Percentiles rank a stretch among this genome's conserved stretches.
phyloP scores from a whole-genome alignment of 64 coral and sea anemone species.

The Dendrophyllia cribrosa region DNA sequence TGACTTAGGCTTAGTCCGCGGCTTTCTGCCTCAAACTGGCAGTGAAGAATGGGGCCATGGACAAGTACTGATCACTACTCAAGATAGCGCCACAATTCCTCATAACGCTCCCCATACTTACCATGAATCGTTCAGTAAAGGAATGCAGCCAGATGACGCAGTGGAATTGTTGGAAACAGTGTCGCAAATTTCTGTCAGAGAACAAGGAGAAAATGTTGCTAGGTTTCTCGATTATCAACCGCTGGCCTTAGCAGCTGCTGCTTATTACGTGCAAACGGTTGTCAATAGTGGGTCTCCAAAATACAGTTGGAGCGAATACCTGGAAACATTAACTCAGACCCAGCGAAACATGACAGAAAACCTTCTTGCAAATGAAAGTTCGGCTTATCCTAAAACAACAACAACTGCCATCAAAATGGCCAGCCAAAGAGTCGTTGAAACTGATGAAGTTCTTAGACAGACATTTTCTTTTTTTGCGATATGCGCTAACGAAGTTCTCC shows the following conservation, averaged over 20 bases:
- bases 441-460: constrained; percentile 11
- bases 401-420: constrained; percentile 49
- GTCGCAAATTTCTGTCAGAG: neutral
- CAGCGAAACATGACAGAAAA: constrained; percentile 37
- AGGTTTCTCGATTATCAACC: constrained; percentile 1
- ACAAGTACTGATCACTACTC: constrained; percentile 14
- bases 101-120: neutral
- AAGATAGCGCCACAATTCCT: neutral
- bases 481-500: constrained; percentile 23
- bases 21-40: neutral
- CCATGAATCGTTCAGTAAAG: constrained; percentile 11
- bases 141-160: constrained; percentile 12
- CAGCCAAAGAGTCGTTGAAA: constrained; percentile 4
- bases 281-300: neutral
- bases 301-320: constrained; percentile 34
- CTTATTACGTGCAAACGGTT: neutral
- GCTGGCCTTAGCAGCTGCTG: constrained; percentile 15
- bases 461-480: constrained; percentile 54
- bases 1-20: neutral
- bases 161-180: neutral
- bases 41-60: neutral
- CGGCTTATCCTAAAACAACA: constrained; percentile 51
- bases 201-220: neutral
- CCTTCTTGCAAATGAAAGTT: neutral
- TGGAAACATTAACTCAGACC: constrained; percentile 19